These are phyloP conservation scores for Siphamia tubifer DNA, from an alignment of 2,113 vertebrate species.

Conservation along the genomic window DNA sequence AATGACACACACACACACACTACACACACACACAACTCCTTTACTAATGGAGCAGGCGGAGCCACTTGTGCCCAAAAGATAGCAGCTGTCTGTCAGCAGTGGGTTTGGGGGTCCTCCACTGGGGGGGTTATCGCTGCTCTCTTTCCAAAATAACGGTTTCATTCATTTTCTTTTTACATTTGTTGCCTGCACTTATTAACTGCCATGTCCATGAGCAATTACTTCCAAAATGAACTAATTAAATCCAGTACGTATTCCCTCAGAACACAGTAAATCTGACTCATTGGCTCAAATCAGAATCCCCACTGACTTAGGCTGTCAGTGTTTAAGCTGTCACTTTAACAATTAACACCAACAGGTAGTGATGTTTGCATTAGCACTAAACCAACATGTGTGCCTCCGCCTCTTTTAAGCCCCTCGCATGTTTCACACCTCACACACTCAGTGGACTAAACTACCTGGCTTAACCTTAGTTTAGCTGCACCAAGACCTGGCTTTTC, in stretches of 20 bases:
- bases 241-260: neutral
- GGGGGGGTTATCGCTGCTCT: slow-evolving; percentile 47
- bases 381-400: slow-evolving; percentile 66
- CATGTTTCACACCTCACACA: slow-evolving; percentile 72
- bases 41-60: slow-evolving; percentile 78
- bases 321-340: slow-evolving; percentile 38
- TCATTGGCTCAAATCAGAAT: neutral
- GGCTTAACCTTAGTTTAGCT: slow-evolving; percentile 71
- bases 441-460: slow-evolving; percentile 66
- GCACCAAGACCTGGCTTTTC: slow-evolving; percentile 56
- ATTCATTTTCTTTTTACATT: too few species aligned
- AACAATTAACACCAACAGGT: slow-evolving; percentile 62
- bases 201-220: too few species aligned
- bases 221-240: too few species aligned
- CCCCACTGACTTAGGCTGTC: slow-evolving; percentile 25
- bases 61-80: slow-evolving; percentile 79
- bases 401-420: slow-evolving; percentile 57
- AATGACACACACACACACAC: neutral
- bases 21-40: slow-evolving; percentile 32
- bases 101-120: slow-evolving; percentile 44
- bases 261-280: neutral
- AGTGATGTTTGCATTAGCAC: slow-evolving; percentile 56
- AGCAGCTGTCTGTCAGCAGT: slow-evolving; percentile 72
- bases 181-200: too few species aligned
- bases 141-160: slow-evolving; percentile 2